These are phyloP conservation scores for Coendou prehensilis DNA, from an alignment of 2,797 vertebrate species.

Conservation along the genomic window DNA sequence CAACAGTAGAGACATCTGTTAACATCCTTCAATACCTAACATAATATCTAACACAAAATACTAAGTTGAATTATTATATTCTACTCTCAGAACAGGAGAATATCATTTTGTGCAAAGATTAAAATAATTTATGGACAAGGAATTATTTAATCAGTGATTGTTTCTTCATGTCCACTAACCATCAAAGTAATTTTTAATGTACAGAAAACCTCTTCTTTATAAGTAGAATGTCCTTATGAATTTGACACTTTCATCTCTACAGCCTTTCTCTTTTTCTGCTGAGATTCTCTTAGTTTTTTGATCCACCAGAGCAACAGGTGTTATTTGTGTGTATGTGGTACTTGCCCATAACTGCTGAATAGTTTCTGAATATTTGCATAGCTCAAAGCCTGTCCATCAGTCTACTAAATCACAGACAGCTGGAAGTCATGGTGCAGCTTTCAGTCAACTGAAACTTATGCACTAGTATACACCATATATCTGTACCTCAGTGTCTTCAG, in stretches of 20 bases:
- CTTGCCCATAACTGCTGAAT: background rate
- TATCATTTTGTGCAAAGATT: background rate
- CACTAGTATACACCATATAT: background rate
- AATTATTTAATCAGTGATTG: conserved; percentile 19
- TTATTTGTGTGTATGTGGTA: background rate
- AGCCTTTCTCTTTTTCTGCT: conserved; percentile 46
- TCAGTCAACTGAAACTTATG: background rate
- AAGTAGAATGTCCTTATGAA: background rate
- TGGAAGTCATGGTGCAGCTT: background rate
- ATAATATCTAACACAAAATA: background rate
- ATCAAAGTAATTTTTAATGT: background rate
- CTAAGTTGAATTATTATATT: background rate
- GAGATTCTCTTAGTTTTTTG: background rate
- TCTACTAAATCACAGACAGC: background rate
- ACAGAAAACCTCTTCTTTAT: background rate
- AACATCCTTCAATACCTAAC: background rate
- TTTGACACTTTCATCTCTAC: background rate
- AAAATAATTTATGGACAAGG: background rate
- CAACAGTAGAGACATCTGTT: background rate
- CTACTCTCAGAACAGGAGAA: background rate
- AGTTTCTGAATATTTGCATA: background rate
- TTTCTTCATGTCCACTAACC: background rate
- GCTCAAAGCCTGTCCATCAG: background rate
- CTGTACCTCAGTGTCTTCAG: background rate
- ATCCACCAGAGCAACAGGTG: background rate